phyloP scores from a whole-genome alignment of 2,797 vertebrate genomes.

The Stomatorhinus walkeri region DNA sequence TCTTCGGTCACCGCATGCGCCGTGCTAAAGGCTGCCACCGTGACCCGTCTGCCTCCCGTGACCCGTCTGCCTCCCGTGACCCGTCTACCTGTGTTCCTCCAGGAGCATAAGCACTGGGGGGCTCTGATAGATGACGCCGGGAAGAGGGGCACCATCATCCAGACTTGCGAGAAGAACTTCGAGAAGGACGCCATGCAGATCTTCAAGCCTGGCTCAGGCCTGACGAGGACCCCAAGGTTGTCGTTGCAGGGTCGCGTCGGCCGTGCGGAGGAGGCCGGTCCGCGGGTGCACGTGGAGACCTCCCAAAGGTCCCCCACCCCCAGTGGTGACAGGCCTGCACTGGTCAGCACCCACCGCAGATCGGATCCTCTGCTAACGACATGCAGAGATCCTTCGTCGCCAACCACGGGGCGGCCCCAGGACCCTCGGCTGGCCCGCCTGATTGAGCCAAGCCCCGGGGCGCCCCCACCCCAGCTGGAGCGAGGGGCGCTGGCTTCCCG shows the following conservation, averaged over 20 bases:
- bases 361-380: not conserved
- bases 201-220: slow-evolving; percentile 50
- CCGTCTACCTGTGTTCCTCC: slow-evolving; percentile 13
- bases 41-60: not conserved
- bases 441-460: slow-evolving; percentile 20
- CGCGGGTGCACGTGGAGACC: not conserved
- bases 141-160: slow-evolving; percentile 59
- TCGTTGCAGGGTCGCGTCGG: not conserved
- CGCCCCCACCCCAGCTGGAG: not conserved
- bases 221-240: slow-evolving; percentile 20
- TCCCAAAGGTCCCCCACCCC: slow-evolving; percentile 1
- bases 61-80: not conserved
- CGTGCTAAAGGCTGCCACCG: not conserved
- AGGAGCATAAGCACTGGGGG: slow-evolving; percentile 72
- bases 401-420: slow-evolving; percentile 31
- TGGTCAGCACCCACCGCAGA: not conserved
- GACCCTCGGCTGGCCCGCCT: slow-evolving; percentile 55
- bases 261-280: not conserved
- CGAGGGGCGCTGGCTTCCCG: not conserved
- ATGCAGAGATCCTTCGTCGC: too few species aligned
- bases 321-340: not conserved
- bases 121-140: slow-evolving; percentile 68
- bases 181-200: slow-evolving; percentile 53
- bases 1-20: not conserved
- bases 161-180: slow-evolving; percentile 53